Evolutionary conservation across 1,140 invertebrate genomes (phyloP).

Genomic region (Steinernema khuongi): DNA sequence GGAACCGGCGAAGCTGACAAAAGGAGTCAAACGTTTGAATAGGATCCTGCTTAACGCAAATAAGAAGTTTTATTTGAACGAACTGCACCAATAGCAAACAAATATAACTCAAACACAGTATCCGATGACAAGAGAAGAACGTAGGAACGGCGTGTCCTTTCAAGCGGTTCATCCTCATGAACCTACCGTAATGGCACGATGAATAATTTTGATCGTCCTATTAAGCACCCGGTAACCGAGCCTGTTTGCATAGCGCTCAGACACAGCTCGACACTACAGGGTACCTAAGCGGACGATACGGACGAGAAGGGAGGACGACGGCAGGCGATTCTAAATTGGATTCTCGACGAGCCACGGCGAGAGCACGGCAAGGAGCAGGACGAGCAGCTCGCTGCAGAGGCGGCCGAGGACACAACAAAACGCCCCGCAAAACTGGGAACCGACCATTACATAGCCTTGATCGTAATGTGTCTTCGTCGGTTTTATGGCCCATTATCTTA

Average conservation of each 20-base stretch:
- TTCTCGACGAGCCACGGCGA: background rate
- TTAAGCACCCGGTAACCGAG: constrained; percentile 12
- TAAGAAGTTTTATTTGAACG: constrained; percentile 7
- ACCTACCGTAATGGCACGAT: background rate
- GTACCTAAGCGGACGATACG: background rate
- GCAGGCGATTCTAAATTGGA: background rate
- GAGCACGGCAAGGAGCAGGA: background rate
- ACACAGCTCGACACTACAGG: constrained; percentile 16
- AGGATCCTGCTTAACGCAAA: background rate
- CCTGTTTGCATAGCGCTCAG: constrained; percentile 6
- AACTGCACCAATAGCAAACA: background rate
- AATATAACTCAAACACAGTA: background rate
- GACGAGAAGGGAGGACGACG: background rate
- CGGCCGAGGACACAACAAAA: constrained; percentile 5
- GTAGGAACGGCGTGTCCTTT: too few species aligned
- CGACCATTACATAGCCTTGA: constrained; percentile 16
- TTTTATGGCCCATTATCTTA: constrained; percentile 17
- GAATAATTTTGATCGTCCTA: background rate
- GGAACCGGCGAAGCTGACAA: background rate
- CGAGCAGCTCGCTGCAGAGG: background rate
- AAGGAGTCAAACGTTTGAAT: background rate
- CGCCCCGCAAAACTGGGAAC: constrained; percentile 8
- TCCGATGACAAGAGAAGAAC: background rate
- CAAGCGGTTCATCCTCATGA: too few species aligned
- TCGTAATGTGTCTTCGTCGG: constrained; percentile 16